Evolutionary conservation across 2,888 invertebrate genomes (phyloP).

Genomic region (Lepidocyrtinus sp.): DNA sequence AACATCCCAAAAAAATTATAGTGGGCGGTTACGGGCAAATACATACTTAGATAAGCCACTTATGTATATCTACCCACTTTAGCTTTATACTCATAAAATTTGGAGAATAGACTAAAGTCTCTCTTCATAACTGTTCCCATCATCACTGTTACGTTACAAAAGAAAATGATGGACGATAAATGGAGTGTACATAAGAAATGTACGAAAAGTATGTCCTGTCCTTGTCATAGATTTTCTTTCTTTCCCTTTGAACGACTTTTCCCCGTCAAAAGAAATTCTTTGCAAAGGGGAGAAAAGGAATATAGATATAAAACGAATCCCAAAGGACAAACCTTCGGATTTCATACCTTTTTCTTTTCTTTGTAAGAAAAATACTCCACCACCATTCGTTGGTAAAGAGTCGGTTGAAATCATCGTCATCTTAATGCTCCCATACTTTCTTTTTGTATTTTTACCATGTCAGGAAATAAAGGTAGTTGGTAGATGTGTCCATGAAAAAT

Average conservation of each 20-base stretch:
- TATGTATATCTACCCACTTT: too few species aligned
- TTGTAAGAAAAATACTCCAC: too few species aligned
- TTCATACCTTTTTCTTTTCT: conserved; percentile 5
- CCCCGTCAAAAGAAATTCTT: conserved; percentile 1
- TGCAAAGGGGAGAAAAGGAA: conserved; percentile 27
- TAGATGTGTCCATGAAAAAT: conserved; percentile 35
- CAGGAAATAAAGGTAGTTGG: background rate
- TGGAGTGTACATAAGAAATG: too few species aligned
- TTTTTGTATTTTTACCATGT: too few species aligned
- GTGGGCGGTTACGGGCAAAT: too few species aligned
- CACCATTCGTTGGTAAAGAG: too few species aligned
- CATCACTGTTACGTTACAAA: too few species aligned
- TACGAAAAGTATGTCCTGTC: conserved; percentile 37
- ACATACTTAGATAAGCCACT: too few species aligned
- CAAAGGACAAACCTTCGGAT: conserved; percentile 16
- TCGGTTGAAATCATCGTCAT: too few species aligned
- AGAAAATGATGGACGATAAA: conserved; percentile 39
- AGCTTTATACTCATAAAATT: too few species aligned
- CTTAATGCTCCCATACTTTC: too few species aligned
- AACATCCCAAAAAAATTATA: conserved; percentile 31
- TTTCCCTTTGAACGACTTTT: background rate
- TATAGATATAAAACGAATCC: conserved; percentile 42
- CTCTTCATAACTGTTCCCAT: conserved; percentile 39
- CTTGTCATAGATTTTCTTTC: conserved; percentile 21
- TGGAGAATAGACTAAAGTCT: too few species aligned